Conservation (phyloP, 2,113 vertebrate genomes). For the Neopipo cinnamomea region DNA sequence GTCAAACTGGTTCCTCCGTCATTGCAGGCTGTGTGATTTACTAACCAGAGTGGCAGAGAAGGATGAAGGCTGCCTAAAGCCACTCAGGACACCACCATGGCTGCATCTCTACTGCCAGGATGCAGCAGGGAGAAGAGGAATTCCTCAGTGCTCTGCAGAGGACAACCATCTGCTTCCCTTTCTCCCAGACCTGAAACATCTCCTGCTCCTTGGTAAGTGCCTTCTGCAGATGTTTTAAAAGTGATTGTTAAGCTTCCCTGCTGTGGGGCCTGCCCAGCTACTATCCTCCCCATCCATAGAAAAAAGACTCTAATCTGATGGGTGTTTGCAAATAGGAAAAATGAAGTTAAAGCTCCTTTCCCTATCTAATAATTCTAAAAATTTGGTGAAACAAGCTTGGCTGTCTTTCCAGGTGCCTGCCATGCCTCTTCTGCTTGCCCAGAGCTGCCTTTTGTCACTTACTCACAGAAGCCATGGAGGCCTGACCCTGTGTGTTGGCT, state of each 20-base stretch:
- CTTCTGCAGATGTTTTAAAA: background rate
- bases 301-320: background rate
- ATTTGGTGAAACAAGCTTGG: background rate
- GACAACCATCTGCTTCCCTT: background rate
- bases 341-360: background rate
- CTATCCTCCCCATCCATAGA: fast-evolving
- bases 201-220: background rate
- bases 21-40: background rate
- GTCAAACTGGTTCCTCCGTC: background rate
- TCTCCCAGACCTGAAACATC: background rate
- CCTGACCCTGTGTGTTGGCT: background rate
- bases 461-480: background rate
- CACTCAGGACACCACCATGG: fast-evolving
- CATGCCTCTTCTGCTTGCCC: background rate
- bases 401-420: background rate
- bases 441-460: background rate
- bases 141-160: fast-evolving
- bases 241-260: background rate
- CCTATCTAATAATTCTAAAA: background rate
- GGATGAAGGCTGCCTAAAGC: background rate
- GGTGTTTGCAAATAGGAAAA: background rate
- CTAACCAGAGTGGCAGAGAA: background rate
- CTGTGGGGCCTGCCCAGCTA: background rate
- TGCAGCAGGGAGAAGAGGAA: fast-evolving
- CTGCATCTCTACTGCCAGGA: background rate